A percentile compares a stretch with the other conserved stretches of the same genome.
Evolutionary conservation across 2,888 invertebrate genomes (phyloP).

Genomic region (Nemoura dubitans): DNA sequence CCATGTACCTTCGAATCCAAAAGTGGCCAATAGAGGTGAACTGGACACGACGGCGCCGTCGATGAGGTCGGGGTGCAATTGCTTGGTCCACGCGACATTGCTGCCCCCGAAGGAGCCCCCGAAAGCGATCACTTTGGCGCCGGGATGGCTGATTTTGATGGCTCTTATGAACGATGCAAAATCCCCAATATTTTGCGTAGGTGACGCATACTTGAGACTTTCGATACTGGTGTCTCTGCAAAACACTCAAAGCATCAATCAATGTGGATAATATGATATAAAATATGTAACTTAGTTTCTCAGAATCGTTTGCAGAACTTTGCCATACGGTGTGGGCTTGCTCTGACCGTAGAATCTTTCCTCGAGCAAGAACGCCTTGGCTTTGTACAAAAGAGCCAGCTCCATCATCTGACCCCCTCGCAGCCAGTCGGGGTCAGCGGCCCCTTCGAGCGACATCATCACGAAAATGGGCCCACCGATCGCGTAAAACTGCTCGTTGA

Average conservation of each 20-base stretch:
- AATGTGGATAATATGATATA: neutral
- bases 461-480: constrained; percentile 68
- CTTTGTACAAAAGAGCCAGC: constrained; percentile 67
- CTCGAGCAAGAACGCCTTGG: constrained; percentile 77
- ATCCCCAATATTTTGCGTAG: constrained; percentile 73
- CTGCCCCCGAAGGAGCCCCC: constrained; percentile 70
- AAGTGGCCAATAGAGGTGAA: constrained; percentile 66
- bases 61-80: constrained; percentile 68
- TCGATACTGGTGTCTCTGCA: constrained; percentile 65
- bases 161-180: constrained; percentile 67
- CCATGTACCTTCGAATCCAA: constrained; percentile 60
- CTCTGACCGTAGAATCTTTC: constrained; percentile 85
- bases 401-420: constrained; percentile 69
- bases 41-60: constrained; percentile 67
- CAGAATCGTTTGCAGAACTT: no score
- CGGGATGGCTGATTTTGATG: neutral
- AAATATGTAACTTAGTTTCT: no score
- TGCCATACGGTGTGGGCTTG: constrained; percentile 67
- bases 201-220: constrained; percentile 69
- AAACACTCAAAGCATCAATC: neutral
- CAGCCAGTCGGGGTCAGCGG: constrained; percentile 65
- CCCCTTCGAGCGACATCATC: constrained; percentile 80
- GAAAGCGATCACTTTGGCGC: constrained; percentile 62
- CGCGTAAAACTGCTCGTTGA: constrained; percentile 54
- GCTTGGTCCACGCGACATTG: constrained; percentile 68